phyloP scores from a whole-genome alignment of 2,888 invertebrate genomes.

The Microctonus aethiopoides region DNA sequence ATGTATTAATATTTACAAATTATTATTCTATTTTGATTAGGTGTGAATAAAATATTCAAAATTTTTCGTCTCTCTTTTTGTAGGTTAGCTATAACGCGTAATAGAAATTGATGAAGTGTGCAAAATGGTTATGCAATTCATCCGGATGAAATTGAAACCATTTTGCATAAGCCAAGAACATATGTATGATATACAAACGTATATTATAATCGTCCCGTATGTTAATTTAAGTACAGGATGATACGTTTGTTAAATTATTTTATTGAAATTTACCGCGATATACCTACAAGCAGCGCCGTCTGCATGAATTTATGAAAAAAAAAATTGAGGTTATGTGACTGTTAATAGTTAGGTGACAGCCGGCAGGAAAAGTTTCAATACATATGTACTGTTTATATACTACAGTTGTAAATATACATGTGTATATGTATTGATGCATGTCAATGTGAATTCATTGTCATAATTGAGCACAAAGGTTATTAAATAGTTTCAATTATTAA shows the following conservation, averaged over 20 bases:
- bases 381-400: no score
- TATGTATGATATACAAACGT: constrained; percentile 33
- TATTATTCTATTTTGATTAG: background rate
- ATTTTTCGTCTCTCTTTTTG: background rate
- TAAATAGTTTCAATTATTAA: background rate
- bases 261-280: background rate
- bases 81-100: background rate
- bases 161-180: constrained; percentile 39
- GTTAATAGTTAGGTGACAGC: no score
- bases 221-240: constrained; percentile 64
- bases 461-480: background rate
- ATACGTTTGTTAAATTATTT: constrained; percentile 48
- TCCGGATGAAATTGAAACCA: constrained; percentile 49
- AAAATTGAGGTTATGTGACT: background rate
- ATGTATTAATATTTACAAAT: constrained; percentile 6
- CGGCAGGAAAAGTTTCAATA: background rate
- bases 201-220: constrained; percentile 44
- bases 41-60: background rate
- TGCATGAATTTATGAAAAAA: background rate
- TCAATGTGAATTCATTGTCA: background rate
- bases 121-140: constrained; percentile 53
- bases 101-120: constrained; percentile 29
- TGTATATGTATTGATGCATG: background rate
- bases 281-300: background rate
- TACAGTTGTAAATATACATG: no score